Evolutionary conservation across 2,797 vertebrate species (phyloP).

Genomic region (Oryzias sinensis): DNA sequence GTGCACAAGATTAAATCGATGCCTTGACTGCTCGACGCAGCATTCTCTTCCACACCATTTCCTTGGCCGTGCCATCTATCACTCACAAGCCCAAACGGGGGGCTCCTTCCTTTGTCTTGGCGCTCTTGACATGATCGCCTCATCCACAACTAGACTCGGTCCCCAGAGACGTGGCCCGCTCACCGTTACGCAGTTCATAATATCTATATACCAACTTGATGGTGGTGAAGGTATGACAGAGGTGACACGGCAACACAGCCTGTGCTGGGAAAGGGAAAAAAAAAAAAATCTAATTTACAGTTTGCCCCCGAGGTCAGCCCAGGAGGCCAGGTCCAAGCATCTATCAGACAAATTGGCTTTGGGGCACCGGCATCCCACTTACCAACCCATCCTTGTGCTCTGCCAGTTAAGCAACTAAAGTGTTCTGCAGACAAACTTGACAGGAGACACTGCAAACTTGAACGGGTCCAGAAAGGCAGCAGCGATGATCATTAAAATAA

Average conservation of each 20-base stretch:
- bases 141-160: slow-evolving; percentile 16
- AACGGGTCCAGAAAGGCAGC: not conserved
- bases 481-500: not conserved
- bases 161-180: slow-evolving; percentile 26
- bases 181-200: slow-evolving; percentile 44
- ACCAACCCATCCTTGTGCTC: slow-evolving; percentile 45
- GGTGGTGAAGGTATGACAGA: slow-evolving; percentile 37
- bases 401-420: slow-evolving; percentile 49
- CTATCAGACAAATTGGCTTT: slow-evolving; percentile 72
- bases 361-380: slow-evolving; percentile 63
- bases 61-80: slow-evolving; percentile 57
- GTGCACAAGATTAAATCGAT: slow-evolving; percentile 73
- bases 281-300: slow-evolving; percentile 73
- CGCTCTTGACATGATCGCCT: slow-evolving; percentile 23
- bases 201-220: slow-evolving; percentile 42
- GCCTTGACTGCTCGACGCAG: slow-evolving; percentile 68
- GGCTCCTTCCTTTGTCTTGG: slow-evolving; percentile 37
- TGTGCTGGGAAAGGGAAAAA: not conserved
- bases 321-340: slow-evolving; percentile 55
- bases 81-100: slow-evolving; percentile 42
- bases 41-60: slow-evolving; percentile 73
- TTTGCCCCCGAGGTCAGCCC: slow-evolving; percentile 65
- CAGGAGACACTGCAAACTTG: slow-evolving; percentile 10
- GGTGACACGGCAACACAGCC: slow-evolving; percentile 52
- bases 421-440: slow-evolving; percentile 37